A percentile compares a stretch with the other conserved stretches of the same genome.
Evolutionary conservation across 2,797 vertebrate genomes (phyloP).

Genomic region (Siniperca obscura): DNA sequence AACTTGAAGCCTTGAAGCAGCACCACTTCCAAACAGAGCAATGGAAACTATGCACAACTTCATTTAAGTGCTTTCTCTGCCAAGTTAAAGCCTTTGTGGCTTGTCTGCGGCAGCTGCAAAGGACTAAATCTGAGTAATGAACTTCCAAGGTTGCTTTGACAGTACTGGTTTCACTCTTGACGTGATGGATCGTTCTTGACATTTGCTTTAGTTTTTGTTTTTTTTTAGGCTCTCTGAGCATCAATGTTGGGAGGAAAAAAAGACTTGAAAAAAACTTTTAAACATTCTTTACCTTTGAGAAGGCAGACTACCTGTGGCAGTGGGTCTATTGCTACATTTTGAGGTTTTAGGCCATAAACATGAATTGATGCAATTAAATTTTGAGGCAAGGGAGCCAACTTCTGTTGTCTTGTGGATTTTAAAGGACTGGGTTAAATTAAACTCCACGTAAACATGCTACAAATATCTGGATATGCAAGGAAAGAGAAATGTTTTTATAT

Average conservation of each 20-base stretch:
- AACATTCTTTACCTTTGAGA: constrained; percentile 1
- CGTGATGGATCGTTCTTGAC: constrained; percentile 30
- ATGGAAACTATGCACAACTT: constrained; percentile 74
- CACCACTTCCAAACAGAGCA: constrained; percentile 56
- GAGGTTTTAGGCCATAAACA: neutral
- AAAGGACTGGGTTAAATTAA: constrained; percentile 36
- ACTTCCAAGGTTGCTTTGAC: constrained; percentile 52
- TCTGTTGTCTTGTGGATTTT: constrained; percentile 36
- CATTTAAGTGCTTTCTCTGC: constrained; percentile 60
- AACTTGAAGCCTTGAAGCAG: constrained; percentile 33
- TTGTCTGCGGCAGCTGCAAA: constrained; percentile 54
- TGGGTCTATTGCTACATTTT: neutral
- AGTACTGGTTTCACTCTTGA: constrained; percentile 30
- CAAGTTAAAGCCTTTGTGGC: constrained; percentile 60
- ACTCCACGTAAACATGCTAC: constrained; percentile 6
- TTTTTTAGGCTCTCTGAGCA: constrained; percentile 9
- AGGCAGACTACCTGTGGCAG: neutral
- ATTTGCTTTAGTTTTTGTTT: constrained; percentile 12
- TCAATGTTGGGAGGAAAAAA: neutral
- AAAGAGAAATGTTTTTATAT: neutral
- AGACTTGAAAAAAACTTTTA: neutral
- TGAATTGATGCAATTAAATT: constrained; percentile 9
- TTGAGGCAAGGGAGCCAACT: constrained; percentile 14
- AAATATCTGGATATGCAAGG: constrained; percentile 8
- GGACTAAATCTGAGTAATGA: constrained; percentile 59